Evolutionary conservation across 2,797 vertebrate genomes (phyloP).

Genomic region (Myiothlypis chrysogaster): DNA sequence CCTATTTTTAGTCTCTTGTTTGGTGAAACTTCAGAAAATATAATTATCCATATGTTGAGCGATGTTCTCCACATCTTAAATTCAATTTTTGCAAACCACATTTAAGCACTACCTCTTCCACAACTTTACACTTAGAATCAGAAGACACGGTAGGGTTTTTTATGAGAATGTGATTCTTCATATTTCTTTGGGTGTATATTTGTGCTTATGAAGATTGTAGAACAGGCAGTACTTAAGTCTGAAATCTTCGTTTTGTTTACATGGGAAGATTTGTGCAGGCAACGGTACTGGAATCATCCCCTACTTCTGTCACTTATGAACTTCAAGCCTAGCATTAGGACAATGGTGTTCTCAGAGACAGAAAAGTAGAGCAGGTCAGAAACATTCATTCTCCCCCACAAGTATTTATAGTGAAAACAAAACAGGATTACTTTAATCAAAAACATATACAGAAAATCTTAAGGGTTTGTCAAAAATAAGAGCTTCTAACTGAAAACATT

Average conservation of each 20-base stretch:
- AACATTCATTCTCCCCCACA: not conserved
- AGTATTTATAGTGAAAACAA: conserved; percentile 38
- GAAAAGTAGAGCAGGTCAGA: conserved; percentile 18
- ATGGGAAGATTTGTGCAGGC: not conserved
- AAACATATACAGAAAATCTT: not conserved
- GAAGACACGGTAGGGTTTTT: not conserved
- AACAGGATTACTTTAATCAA: conserved; percentile 45
- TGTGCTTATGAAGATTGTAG: conserved; percentile 32
- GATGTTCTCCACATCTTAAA: conserved; percentile 27
- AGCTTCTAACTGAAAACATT: not conserved
- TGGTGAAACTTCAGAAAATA: conserved; percentile 54
- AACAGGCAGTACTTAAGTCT: conserved; percentile 29
- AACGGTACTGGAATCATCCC: not conserved
- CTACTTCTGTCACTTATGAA: not conserved
- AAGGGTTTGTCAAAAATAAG: not conserved
- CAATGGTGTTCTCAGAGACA: not conserved
- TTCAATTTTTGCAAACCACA: conserved; percentile 9
- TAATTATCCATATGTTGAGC: conserved; percentile 35
- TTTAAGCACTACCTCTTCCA: conserved; percentile 18
- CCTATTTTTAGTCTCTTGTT: conserved; percentile 69
- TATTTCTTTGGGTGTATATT: conserved; percentile 36
- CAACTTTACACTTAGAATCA: not conserved
- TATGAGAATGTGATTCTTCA: not conserved
- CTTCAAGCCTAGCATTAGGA: not conserved
- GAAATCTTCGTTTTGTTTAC: conserved; percentile 21